Conservation (phyloP, 2,113 vertebrate genomes). For the Podilymbus podiceps region DNA sequence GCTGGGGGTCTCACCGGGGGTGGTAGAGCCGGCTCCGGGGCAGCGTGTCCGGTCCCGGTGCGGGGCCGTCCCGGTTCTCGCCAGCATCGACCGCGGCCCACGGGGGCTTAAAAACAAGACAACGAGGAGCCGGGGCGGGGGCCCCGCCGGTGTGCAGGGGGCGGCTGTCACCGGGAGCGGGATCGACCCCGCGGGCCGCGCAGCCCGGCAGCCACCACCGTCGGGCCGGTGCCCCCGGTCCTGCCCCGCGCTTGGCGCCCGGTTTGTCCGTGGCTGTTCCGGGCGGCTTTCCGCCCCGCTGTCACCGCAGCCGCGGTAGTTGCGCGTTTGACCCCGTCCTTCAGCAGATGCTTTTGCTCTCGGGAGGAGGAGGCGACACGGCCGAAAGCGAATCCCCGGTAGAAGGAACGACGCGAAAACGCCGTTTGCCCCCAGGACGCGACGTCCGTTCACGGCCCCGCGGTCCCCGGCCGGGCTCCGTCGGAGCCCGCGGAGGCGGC, state of each 20-base stretch:
- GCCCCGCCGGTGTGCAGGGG: slow-evolving; percentile 57
- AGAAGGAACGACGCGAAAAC: background rate
- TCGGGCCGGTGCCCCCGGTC: background rate
- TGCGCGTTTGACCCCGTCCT: background rate
- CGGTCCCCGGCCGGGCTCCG: background rate
- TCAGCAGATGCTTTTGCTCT: background rate
- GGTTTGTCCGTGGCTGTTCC: background rate
- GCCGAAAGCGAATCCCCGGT: background rate
- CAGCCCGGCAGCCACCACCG: background rate
- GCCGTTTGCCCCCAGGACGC: background rate
- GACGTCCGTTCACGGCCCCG: background rate
- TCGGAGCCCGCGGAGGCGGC: background rate
- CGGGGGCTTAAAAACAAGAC: slow-evolving; percentile 34
- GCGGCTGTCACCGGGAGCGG: slow-evolving; percentile 38
- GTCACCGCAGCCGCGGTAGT: background rate
- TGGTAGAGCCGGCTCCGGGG: no score
- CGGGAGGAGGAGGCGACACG: background rate
- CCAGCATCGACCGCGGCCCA: background rate
- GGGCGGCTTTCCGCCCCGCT: background rate
- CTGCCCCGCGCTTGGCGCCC: background rate
- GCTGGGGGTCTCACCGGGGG: background rate
- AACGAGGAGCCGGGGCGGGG: background rate
- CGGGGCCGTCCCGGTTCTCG: background rate
- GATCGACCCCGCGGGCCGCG: background rate
- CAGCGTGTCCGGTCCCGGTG: no score